Evolutionary conservation across 1,140 invertebrate species (phyloP).

Genomic region (Melanaphis sacchari): DNA sequence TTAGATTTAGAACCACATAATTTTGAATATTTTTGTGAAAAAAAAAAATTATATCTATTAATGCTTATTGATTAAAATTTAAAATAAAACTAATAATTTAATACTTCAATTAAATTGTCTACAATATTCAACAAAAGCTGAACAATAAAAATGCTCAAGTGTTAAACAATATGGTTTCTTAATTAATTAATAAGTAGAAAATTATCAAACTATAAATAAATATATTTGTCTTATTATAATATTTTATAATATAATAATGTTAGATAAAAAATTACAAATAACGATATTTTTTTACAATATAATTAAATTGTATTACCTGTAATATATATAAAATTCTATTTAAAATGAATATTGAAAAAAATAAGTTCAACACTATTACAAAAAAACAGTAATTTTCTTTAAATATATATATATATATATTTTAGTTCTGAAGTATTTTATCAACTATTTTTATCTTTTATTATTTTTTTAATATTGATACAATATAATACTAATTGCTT

Average conservation of each 20-base stretch:
- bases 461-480: not conserved
- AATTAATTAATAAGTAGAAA: not conserved
- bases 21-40: not conserved
- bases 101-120: slow-evolving; percentile 12
- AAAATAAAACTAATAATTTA: not conserved
- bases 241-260: not conserved
- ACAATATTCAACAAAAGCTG: not conserved
- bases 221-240: not conserved
- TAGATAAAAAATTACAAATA: not conserved
- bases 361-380: not conserved
- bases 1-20: not conserved
- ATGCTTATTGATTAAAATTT: not conserved
- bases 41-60: not conserved
- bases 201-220: not conserved
- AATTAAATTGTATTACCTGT: not conserved
- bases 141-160: not conserved
- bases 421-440: not conserved
- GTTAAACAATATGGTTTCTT: not conserved
- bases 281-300: not conserved
- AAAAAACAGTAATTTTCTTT: not conserved
- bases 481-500: not conserved
- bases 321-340: not conserved
- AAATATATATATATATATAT: not conserved
- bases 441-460: not conserved
- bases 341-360: not conserved